Evolutionary conservation across 2,888 invertebrate genomes (phyloP), one percentile per base, ranked within the genome.

Genomic region (Seira ritae): DNA sequence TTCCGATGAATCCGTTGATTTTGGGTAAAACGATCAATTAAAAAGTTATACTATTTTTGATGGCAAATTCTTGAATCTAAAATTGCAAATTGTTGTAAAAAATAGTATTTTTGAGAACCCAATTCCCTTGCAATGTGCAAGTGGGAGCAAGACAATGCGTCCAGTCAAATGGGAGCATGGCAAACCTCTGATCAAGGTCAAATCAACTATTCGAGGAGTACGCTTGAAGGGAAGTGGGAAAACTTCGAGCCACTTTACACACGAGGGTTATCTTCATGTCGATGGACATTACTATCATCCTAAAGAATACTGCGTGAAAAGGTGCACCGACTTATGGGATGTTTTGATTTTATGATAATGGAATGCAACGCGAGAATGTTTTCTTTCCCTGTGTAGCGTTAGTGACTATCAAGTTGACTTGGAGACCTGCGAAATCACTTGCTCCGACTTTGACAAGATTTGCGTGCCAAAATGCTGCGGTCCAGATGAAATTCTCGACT

Each of bases 381-480:
- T 42, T 42, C 23, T 68, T 24, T 55, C 4, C 50, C 12, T 50
- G 1, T 50, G 8, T 17, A 84, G 85, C 0, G 22, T 85, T 20
- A 60, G 66, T 8, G 80, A 81, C 12, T 17, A 17, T 6, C 67
- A 67, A 23, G 66, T 85, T 2, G 67, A 75, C 42, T 15, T 85
- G 15, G 22, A 66, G 23, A 37, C 81, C 8, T 85, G 85, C 67
- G 23, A 50, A 2, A 24, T 82, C 8, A 31, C 31, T 17, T 66
- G 19, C 42, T 85, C 81, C 24, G 20, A n/a, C 12, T 0, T 24
- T 6, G 60, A 46, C 0, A 65, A 31, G 31, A 24, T 72, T 0
- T 85, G 85, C 66, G 55, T 85, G 10, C 86, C 84, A 1, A 86
- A 86, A 70, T 86, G 86, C 42, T 86, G 86, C 55, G 85, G 84